Base-by-base conservation (phyloP, 2,113 vertebrate species). In the Petrocephalus microphthalmus region DNA sequence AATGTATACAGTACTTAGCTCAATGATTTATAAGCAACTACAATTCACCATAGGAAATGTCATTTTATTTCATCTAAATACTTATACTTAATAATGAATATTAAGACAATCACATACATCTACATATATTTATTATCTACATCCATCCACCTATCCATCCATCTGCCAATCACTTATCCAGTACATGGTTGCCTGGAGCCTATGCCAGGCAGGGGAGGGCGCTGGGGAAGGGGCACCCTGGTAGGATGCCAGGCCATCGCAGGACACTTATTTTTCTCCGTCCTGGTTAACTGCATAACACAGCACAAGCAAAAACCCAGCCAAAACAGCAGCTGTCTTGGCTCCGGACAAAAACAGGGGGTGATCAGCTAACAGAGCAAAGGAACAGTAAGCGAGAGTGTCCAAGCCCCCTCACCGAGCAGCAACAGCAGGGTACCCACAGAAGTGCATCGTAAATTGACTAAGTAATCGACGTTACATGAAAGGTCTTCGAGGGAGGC, bases 1-100 rank as follows among this genome's bases (percentile, higher is more conserved):
- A 85, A 86, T 22, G 81, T 89, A 49, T 52, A n/a, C n/a, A n/a
- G n/a, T n/a, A 86, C 83, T 56, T 74, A 87, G 54, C 64, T 89
- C 33, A 4, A 47, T 64, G n/a, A 53, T 89, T 87, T 85, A 57
- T 89, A 89, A 87, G 74, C 49, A 74, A 60, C 22, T 37, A 87
- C 22, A 49, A 47, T 87, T 52, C 49, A 78, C 56, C 52, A 49
- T 22, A 7, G 7, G 42, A 82, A 71, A 51, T 52, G 47, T 22
- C 7, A 17, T 53, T 84, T 52, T 52, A 84, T 22, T 84, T 84
- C 52, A n/a, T n/a, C 83, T 52, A 25, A 84, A 84, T 84, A 49
- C 19, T 84, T 84, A 25, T 13, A 85, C 84, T 22, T 22, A 51
- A 20, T 64, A 64, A 67, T 67, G 60, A 67, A 67, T 67, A 67